These are phyloP conservation scores for Phenganax stokvisi DNA, from an alignment of 92 coral and sea anemone species.

Conservation along the genomic window DNA sequence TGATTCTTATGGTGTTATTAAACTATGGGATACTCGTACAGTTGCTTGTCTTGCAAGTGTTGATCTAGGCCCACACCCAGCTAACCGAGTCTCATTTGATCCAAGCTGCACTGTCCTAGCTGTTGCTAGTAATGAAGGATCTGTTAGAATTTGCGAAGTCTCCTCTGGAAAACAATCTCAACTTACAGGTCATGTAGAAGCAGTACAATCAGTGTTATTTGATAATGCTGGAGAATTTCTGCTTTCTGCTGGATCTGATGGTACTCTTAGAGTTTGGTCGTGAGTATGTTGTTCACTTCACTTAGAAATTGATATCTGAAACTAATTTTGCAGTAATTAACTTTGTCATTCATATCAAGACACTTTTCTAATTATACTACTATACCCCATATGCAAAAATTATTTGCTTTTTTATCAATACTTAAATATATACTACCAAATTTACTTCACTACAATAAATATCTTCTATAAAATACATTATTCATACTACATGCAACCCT, in stretches of 20 bases:
- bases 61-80: slow-evolving; percentile 97
- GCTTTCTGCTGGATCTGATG: slow-evolving; percentile 90
- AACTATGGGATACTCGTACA: slow-evolving; percentile 97
- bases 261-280: slow-evolving; percentile 95
- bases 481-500: no score
- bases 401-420: no score
- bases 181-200: slow-evolving; percentile 98
- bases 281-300: slow-evolving; percentile 22
- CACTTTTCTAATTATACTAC: no score
- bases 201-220: slow-evolving; percentile 87
- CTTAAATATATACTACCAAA: no score
- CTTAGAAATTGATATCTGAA: not conserved
- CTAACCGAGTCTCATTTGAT: slow-evolving; percentile 94
- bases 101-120: slow-evolving; percentile 95
- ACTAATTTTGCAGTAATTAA: not conserved
- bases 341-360: not conserved
- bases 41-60: slow-evolving; percentile 84
- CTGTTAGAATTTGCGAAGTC: slow-evolving; percentile 88
- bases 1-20: slow-evolving; percentile 89
- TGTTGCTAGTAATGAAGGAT: slow-evolving; percentile 95
- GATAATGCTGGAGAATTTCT: slow-evolving; percentile 89
- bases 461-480: no score
- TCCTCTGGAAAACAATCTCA: slow-evolving; percentile 72
- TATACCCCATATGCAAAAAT: no score
- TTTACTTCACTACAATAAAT: no score